Evolutionary conservation across 2,113 vertebrate species (phyloP), one percentile per base, ranked within the genome.

Genomic region (Urocitellus parryii): DNA sequence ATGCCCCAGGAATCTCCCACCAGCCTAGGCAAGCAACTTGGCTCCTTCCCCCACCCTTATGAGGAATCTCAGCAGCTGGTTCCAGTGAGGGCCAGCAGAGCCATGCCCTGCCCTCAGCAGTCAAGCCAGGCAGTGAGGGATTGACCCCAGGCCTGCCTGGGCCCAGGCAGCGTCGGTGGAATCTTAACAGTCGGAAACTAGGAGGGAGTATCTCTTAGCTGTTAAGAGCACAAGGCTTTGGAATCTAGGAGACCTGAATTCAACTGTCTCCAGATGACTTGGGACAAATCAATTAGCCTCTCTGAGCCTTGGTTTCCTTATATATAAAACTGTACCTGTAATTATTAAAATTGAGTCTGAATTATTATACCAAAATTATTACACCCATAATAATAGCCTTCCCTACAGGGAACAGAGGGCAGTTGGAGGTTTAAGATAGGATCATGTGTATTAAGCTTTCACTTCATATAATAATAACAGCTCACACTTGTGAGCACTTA

Each of bases 61-160:
- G 76, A 96, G 82, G 91, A 89, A 94, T 97, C 86, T 74, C 27
- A 5, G 86, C 87, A 93, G 79, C 95, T 96, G 92, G 89, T 45
- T 93, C 58, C 20, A 27, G 29, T 13, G 0, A 39, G 27, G 51
- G 74, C 68, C 93, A 89, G 45, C 13, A 42, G 34, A 95, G 81
- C 85, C 48, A 2, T 39, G 70, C 70, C 95, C 88, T 91, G 70
- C 22, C 61, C 74, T 79, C 84, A 37, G 72, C 1, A 0, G 63
- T 14, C 77, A 88, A 73, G n/a, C 51, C 2, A 0, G 83, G 90
- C 94, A 84, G 45, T 25, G 1, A 78, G 74, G 45, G 78, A 68
- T 53, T 17, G 85, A 92, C 92, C 51, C 53, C 78, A 94, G 83
- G 78, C 93, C 80, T 95, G 72, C 51, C 97, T 4, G 0, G 88